Percentiles rank a stretch among this genome's conserved stretches.
These are phyloP conservation scores for Micromussa lordhowensis DNA, from an alignment of 92 coral and sea anemone species.

Conservation along the genomic window DNA sequence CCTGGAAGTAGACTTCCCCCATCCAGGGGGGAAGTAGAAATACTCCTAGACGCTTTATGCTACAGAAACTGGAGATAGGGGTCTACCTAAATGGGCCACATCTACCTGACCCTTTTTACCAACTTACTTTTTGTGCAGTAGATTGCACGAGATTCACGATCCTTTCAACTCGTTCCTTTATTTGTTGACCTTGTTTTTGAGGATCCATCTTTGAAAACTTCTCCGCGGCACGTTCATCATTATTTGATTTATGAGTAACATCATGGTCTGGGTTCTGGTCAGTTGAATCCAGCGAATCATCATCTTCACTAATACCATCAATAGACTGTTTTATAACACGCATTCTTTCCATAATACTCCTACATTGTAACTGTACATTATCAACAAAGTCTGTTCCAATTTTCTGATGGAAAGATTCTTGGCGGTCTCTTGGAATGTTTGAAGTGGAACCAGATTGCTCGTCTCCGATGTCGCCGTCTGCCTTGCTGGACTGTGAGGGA, in stretches of 20 bases:
- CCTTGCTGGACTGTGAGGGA: background rate
- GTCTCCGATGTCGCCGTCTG: background rate
- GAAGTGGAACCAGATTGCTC: background rate
- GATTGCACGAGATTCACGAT: background rate
- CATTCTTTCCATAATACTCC: background rate
- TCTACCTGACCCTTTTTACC: background rate
- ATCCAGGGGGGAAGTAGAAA: no score
- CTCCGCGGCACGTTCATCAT: background rate
- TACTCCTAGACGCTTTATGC: no score
- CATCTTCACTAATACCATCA: background rate
- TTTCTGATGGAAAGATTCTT: background rate
- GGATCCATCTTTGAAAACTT: background rate
- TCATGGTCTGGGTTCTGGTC: background rate
- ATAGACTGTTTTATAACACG: background rate
- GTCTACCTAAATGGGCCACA: no score
- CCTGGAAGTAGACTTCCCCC: no score
- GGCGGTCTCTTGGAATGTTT: background rate
- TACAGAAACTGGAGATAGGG: no score
- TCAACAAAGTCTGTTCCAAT: constrained; percentile 11
- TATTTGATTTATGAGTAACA: background rate
- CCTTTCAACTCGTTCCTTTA: background rate
- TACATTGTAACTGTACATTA: constrained; percentile 11
- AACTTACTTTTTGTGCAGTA: background rate
- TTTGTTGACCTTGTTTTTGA: background rate
- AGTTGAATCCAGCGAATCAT: background rate